Evolutionary conservation across 2,797 vertebrate species (phyloP).

Genomic region (Agapornis canus): DNA sequence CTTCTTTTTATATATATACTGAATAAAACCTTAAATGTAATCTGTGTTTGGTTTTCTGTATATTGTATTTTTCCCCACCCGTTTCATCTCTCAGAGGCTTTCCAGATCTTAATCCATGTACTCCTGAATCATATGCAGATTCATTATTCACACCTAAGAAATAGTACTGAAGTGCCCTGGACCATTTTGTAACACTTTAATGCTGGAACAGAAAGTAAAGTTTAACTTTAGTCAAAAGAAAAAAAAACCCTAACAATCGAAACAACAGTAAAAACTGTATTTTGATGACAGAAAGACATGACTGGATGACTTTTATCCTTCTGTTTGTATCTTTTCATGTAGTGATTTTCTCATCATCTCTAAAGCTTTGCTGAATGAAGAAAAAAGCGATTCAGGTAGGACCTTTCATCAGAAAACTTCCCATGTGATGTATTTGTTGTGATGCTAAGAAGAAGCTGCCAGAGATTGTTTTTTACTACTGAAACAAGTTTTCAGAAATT

Average conservation of each 20-base stretch:
- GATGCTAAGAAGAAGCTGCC: not conserved
- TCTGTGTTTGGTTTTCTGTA: not conserved
- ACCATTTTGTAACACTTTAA: not conserved
- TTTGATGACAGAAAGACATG: not conserved
- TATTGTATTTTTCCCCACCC: not conserved
- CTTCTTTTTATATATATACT: not conserved
- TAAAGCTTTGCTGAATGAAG: not conserved
- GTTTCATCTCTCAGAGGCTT: not conserved
- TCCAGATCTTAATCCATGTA: not conserved
- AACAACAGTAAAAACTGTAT: not conserved
- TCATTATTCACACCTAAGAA: not conserved
- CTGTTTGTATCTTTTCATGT: not conserved
- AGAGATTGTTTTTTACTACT: not conserved
- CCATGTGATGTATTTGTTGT: not conserved
- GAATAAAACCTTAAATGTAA: not conserved
- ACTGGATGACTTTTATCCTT: not conserved
- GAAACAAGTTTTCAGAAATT: not conserved
- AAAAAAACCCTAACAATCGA: accelerated
- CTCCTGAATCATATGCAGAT: not conserved
- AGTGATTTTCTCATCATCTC: not conserved
- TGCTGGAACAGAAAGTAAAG: not conserved
- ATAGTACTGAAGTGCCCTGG: not conserved
- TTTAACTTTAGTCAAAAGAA: not conserved
- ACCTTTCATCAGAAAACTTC: not conserved
- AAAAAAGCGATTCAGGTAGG: not conserved